A percentile compares a stretch with the other conserved stretches of the same genome.
phyloP scores from a whole-genome alignment of 2,888 invertebrate species.

The Seira musarum region DNA sequence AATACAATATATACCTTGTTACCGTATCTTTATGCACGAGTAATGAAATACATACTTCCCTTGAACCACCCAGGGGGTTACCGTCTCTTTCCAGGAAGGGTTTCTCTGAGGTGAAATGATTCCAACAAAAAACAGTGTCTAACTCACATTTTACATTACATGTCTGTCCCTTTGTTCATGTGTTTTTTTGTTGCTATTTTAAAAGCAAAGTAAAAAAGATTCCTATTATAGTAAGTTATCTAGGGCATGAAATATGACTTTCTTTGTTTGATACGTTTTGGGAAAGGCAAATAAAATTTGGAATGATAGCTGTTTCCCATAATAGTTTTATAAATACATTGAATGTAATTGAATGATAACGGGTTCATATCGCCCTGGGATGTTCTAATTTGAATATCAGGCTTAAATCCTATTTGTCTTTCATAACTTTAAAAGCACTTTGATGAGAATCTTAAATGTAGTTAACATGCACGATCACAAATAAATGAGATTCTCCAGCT shows the following conservation, averaged over 20 bases:
- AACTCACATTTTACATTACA: no score
- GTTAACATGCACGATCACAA: no score
- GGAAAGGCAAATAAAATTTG: conserved; percentile 7
- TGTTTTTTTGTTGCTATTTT: background rate
- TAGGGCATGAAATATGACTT: conserved; percentile 14
- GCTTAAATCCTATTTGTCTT: no score
- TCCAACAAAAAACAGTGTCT: no score
- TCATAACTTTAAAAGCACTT: no score
- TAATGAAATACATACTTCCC: background rate
- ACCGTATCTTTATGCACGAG: background rate
- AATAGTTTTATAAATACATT: background rate
- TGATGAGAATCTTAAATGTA: no score
- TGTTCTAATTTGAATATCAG: background rate
- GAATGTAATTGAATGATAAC: background rate
- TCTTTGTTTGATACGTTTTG: background rate
- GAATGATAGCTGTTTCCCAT: conserved; percentile 10
- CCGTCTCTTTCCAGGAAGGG: background rate
- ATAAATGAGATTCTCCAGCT: no score
- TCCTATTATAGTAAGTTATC: background rate
- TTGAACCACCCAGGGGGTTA: background rate
- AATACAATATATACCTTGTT: background rate
- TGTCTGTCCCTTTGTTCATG: conserved; percentile 3
- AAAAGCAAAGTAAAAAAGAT: background rate
- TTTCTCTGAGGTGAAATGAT: background rate
- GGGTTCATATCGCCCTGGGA: background rate